Evolutionary conservation across 2,113 vertebrate genomes (phyloP), one percentile per base, ranked within the genome.

Genomic region (Gila orcuttii): DNA sequence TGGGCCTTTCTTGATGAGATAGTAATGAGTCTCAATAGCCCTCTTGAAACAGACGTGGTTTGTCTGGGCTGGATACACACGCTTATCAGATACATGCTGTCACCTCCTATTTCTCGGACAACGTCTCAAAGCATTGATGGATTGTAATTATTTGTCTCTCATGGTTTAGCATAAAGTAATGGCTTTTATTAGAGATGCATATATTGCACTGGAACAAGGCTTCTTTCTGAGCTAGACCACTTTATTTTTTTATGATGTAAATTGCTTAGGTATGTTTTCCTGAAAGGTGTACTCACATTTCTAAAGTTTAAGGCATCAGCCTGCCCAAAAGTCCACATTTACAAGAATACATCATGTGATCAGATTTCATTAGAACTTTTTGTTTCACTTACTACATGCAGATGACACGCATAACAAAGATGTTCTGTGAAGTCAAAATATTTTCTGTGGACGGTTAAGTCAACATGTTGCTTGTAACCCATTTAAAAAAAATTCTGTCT

Each of bases 1-100:
- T 84, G 66, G 87, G 55, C 85, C 83, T 86, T 84, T 83, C 55
- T 87, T 89, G 88, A 90, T 90, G 86, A 86, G 83, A 87, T 36
- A 69, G 86, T 86, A 84, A 83, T 83, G 71, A 80, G 83, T 81
- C 76, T 79, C 83, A 87, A 88, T 87, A 86, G 79, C 45, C 33
- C 68, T 74, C 69, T 64, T 80, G 77, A 42, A 82, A 76, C 71
- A 69, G 77, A n/a, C 25, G 25, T 36, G 19, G 36, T 50, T 45
- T 55, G 23, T 77, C 55, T 71, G 33, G 68, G 59, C 55, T 59
- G 36, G 55, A 73, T 31, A 23, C 71, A 28, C 33, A 59, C 39
- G 4, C 52, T 68, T 36, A 77, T 71, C 68, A 59, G 64, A 62
- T 36, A 73, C 52, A 60, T 12, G 66, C 77, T 60, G 83, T 85